Base-by-base conservation (phyloP, 2,888 invertebrate genomes). In the Dynastes maya region DNA sequence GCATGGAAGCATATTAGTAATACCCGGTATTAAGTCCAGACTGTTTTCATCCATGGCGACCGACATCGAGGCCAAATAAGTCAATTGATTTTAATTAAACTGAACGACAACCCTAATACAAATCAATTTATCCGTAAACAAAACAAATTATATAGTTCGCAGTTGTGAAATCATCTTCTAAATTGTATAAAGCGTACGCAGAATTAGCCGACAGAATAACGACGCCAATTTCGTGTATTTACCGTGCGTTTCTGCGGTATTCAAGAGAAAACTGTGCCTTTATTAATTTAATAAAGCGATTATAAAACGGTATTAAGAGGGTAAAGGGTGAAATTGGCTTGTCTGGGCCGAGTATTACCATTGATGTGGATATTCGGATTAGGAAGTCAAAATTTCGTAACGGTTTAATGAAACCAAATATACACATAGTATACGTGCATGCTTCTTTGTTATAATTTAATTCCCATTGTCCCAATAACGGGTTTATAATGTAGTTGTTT, bases 81-180 rank as follows among this genome's bases (percentile, higher is more conserved):
- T 76, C 76, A 76, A 76, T 76, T 76, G 67, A 55, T 76, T 65
- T 67, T 76, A 76, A 76, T 76, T 76, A 53, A 76, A 67, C 37
- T 65, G 65, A 76, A 76, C 67, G 67, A 45, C 67, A 67, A 67
- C 76, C 67, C 67, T 16, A 76, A 76, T 67, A 67, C 76, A 76
- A 76, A 64, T 76, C 76, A 67, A 76, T 76, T 76, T 76, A 76
- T 29, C 40, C 58, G 53, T 40, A 58, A 76, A 65, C 51, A 76
- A 76, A 76, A 29, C 40, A 67, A 76, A 76, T 67, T 76, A n/a
- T 53, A 27, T 37, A 22, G 61, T 58, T 61, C 63, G 53, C 29
- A 55, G 37, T 53, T 13, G 67, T 67, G 65, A 76, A 67, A 76
- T 76, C 64, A 76, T 76, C 76, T 32, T 9, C 55, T 71, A 37